These are phyloP conservation scores for Drosophila miranda DNA, from an alignment of 1,140 invertebrate genomes.

Conservation along the genomic window DNA sequence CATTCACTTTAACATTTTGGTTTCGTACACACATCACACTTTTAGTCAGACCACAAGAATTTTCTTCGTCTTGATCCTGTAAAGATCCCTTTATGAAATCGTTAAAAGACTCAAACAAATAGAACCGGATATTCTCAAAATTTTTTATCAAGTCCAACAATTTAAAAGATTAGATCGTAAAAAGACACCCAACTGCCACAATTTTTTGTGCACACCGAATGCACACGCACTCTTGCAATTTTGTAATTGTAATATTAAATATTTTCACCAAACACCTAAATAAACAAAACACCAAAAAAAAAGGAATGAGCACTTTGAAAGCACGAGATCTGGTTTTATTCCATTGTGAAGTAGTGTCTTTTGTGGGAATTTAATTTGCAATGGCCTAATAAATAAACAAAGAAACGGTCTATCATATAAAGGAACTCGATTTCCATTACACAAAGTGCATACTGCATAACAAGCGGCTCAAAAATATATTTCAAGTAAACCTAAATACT, in stretches of 20 bases:
- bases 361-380: neutral
- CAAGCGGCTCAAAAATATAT: conserved; percentile 18
- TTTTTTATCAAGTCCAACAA: conserved; percentile 2
- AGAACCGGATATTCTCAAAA: conserved; percentile 29
- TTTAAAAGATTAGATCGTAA: conserved; percentile 11
- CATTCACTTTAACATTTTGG: conserved; percentile 9
- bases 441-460: neutral
- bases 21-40: neutral
- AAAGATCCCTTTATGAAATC: conserved; percentile 24
- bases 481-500: neutral
- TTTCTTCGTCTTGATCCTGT: conserved; percentile 53
- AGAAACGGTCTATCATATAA: neutral
- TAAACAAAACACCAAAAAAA: conserved; percentile 72
- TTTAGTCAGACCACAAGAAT: conserved; percentile 54
- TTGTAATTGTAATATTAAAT: conserved; percentile 65
- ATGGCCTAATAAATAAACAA: no score
- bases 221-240: conserved; percentile 30
- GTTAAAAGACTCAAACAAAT: conserved; percentile 62
- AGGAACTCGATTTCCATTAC: neutral
- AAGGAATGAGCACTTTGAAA: conserved; percentile 73
- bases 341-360: neutral
- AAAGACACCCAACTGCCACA: conserved; percentile 59
- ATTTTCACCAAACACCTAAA: conserved; percentile 64
- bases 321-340: conserved; percentile 64
- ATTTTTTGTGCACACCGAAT: conserved; percentile 12